Evolutionary conservation across 1,140 invertebrate genomes (phyloP), one percentile per base, ranked within the genome.

Genomic region (Solenopsis fugax): DNA sequence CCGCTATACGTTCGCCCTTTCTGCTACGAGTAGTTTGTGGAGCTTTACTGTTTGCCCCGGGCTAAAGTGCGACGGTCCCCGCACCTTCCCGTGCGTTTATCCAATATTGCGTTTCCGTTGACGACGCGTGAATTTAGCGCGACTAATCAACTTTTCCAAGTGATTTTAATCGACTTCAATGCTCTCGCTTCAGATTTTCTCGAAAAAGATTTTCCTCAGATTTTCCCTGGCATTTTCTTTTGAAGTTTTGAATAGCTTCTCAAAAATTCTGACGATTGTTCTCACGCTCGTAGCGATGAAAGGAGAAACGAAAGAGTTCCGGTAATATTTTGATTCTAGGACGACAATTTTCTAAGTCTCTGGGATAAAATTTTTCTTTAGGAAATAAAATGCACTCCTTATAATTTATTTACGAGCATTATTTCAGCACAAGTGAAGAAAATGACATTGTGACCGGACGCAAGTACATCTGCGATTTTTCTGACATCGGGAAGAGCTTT

Each of bases 21-120:
- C 67, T 34, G 67, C 12, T 58, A 29, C 24, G 69, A 62, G 41
- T 73, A 82, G 69, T 62, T 75, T 84, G 69, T 50, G 24, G 54
- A 84, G 56, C 24, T 84, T 60, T 50, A 62, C 72, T 84, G 80
- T 84, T 84, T 84, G 54, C 41, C 41, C 18, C 73, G 24, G 41
- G 24, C 41, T 84, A 37, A 75, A 84, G 29, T 60, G 54, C 37
- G 48, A 81, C 34, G 62, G 78, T 58, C 16, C n/a, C 65, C 65
- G 52, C 65, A 50, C 50, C 52, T 29, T 37, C 52, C 48, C 64
- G n/a, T 9, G 3, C 77, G 77, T 41, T 73, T 54, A 58, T 84
- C 13, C 80, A 73, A 84, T 84, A 84, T 84, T 84, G 24, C 56
- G 24, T 60, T 73, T 73, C 24, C n/a, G 34, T 62, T 75, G 69